Conservation (phyloP, 2,888 invertebrate genomes). For the Xanthostigma xanthostigma region DNA sequence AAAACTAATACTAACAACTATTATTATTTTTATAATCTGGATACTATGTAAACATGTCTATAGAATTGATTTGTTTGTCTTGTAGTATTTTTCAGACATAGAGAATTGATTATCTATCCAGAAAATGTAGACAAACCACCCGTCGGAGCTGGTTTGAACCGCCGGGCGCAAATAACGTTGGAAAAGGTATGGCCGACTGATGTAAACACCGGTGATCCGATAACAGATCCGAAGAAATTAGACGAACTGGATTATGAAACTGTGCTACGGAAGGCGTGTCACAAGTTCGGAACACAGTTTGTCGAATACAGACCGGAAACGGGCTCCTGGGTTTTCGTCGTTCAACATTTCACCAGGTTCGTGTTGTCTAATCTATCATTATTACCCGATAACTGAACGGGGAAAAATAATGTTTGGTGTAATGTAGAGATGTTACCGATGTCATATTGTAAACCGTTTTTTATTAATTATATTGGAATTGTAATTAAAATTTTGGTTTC, state of each 20-base stretch:
- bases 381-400: too few species aligned
- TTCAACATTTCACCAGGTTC: conserved; percentile 90
- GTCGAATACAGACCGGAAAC: conserved; percentile 90
- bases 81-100: conserved; percentile 76
- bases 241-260: conserved; percentile 71
- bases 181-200: conserved; percentile 91
- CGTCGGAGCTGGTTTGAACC: conserved; percentile 74
- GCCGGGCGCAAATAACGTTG: conserved; percentile 79
- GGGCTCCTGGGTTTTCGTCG: conserved; percentile 95
- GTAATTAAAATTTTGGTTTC: too few species aligned
- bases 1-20: too few species aligned
- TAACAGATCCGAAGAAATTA: conserved; percentile 64
- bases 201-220: conserved; percentile 61
- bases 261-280: conserved; percentile 68
- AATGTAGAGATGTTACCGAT: too few species aligned
- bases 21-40: too few species aligned
- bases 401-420: too few species aligned
- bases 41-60: too few species aligned
- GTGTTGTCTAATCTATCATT: conserved; percentile 28
- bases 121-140: conserved; percentile 79
- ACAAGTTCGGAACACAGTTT: conserved; percentile 79
- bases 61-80: too few species aligned
- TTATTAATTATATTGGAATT: too few species aligned
- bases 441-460: too few species aligned
- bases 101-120: conserved; percentile 91